Conservation (phyloP, 53 echinoderm and acorn worm species). For the Holothuria leucospilota region DNA sequence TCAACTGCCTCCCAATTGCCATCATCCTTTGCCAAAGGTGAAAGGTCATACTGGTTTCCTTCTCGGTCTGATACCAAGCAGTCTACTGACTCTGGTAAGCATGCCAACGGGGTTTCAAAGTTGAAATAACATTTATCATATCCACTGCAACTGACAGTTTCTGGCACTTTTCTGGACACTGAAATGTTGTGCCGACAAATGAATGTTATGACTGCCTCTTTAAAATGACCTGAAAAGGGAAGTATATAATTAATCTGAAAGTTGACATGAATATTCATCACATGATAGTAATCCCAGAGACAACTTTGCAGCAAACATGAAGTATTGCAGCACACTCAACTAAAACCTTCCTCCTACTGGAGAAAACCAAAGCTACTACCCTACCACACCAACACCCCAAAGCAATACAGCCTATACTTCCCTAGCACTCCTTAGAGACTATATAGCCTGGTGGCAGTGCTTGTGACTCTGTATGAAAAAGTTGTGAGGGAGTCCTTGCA, state of each 20-base stretch:
- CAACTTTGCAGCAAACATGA: too few species aligned
- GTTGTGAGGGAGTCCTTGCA: too few species aligned
- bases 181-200: constrained; percentile 82
- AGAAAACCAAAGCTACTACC: too few species aligned
- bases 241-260: background rate
- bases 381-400: too few species aligned
- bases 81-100: constrained; percentile 94
- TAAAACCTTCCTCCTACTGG: too few species aligned
- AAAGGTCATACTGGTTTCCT: constrained; percentile 94
- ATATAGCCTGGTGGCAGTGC: too few species aligned
- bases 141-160: constrained; percentile 72
- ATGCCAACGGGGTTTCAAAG: constrained; percentile 92
- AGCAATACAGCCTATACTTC: too few species aligned
- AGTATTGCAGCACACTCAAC: too few species aligned
- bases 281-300: too few species aligned
- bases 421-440: too few species aligned
- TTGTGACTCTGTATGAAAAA: too few species aligned
- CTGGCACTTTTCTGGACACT: constrained; percentile 43
- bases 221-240: constrained; percentile 9
- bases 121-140: constrained; percentile 73
- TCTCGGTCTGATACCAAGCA: constrained; percentile 82
- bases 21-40: constrained; percentile 78
- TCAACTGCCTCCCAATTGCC: constrained; percentile 98
- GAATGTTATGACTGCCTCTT: constrained; percentile 80
- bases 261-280: background rate